phyloP scores from a whole-genome alignment of 2,888 invertebrate genomes.

The Nomada goodeniana region DNA sequence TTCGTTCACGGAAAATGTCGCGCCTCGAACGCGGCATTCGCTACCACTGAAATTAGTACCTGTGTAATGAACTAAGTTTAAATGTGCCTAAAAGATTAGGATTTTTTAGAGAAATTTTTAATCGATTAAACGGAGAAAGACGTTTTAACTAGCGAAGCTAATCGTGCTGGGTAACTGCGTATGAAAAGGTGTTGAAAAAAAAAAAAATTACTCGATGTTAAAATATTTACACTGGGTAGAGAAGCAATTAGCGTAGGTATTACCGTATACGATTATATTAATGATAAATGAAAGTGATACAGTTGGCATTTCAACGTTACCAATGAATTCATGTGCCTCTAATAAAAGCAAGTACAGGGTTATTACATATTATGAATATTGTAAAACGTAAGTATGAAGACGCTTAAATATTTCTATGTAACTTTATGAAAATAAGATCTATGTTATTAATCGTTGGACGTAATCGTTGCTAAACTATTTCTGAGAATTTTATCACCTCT shows the following conservation, averaged over 20 bases:
- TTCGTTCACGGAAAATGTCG: neutral
- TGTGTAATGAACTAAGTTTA: constrained; percentile 49
- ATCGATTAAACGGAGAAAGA: constrained; percentile 22
- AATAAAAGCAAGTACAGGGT: constrained; percentile 64
- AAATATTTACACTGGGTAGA: constrained; percentile 31
- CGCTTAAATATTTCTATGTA: constrained; percentile 68
- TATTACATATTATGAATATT: constrained; percentile 50
- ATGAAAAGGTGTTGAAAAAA: constrained; percentile 25
- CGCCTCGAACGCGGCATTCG: constrained; percentile 26
- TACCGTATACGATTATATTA: constrained; percentile 41
- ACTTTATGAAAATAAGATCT: constrained; percentile 31
- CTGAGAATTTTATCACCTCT: constrained; percentile 48
- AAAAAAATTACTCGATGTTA: constrained; percentile 50
- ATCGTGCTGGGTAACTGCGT: constrained; percentile 29
- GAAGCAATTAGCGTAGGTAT: constrained; percentile 30
- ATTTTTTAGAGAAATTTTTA: constrained; percentile 51
- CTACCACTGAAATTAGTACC: constrained; percentile 51
- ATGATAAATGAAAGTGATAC: constrained; percentile 17
- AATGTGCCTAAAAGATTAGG: constrained; percentile 60
- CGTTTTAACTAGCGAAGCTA: constrained; percentile 13
- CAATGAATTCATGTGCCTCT: constrained; percentile 66
- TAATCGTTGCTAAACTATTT: constrained; percentile 44
- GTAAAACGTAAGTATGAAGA: constrained; percentile 70
- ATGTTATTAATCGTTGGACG: constrained; percentile 42
- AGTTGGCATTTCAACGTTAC: constrained; percentile 30